phyloP scores from a whole-genome alignment of 37 sponge, comb jelly and placozoan genomes.

The Eunapius fragilis region DNA sequence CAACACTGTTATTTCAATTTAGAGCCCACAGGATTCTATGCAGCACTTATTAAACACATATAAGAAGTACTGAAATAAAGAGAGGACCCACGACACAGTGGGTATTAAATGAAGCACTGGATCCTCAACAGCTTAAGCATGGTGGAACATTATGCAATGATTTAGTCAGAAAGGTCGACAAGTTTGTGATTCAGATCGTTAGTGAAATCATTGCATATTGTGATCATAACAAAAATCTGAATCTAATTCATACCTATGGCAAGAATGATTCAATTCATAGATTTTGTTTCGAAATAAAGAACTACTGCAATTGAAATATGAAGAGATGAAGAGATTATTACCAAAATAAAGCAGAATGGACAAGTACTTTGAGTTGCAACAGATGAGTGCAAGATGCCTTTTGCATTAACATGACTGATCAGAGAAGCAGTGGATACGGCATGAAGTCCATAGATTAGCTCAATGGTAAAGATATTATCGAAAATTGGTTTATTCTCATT shows the following conservation, averaged over 20 bases:
- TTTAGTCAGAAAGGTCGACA: conserved; percentile 54
- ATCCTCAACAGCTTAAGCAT: conserved; percentile 38
- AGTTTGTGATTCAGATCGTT: conserved; percentile 61
- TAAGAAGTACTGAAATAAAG: not conserved
- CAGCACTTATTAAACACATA: not conserved
- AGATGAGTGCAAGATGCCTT: conserved; percentile 74
- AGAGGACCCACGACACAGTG: not conserved
- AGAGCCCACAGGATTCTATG: not conserved
- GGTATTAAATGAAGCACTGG: conserved; percentile 2
- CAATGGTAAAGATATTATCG: not conserved
- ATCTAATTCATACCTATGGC: conserved; percentile 9
- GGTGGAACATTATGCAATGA: conserved; percentile 73
- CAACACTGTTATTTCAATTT: not conserved
- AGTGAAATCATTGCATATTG: conserved; percentile 59
- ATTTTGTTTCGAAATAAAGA: conserved; percentile 28
- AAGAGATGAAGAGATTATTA: conserved; percentile 22
- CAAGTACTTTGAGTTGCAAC: too few relatives aligned
- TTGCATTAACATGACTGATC: conserved; percentile 87
- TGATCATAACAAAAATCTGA: conserved; percentile 66
- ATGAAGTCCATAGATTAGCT: conserved; percentile 1
- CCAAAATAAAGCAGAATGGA: conserved; percentile 3
- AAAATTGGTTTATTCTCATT: too few relatives aligned
- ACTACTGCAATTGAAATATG: conserved; percentile 17
- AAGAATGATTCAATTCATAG: conserved; percentile 9
- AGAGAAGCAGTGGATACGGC: conserved; percentile 51